Evolutionary conservation across 2,888 invertebrate genomes (phyloP).

Genomic region (Hydroisotoma schaefferi): DNA sequence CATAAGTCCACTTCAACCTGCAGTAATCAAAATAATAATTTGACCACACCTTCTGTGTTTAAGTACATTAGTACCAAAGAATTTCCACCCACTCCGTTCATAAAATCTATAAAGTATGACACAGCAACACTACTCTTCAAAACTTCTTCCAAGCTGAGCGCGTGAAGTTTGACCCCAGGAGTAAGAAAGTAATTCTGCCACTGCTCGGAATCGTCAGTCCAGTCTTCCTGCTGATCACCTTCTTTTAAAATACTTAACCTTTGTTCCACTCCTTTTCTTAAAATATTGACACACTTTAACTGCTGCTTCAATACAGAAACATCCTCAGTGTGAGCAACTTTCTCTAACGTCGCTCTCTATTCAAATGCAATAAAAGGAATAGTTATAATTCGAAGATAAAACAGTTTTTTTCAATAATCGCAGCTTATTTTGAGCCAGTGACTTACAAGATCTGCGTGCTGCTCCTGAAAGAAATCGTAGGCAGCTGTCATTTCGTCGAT

Average conservation of each 20-base stretch:
- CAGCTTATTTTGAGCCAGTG: not conserved
- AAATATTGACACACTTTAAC: conserved; percentile 75
- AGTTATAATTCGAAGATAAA: not conserved
- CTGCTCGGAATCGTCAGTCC: conserved; percentile 49
- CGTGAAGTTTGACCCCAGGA: conserved; percentile 58
- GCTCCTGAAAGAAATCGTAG: conserved; percentile 61
- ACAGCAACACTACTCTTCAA: conserved; percentile 73
- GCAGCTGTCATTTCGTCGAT: conserved; percentile 79
- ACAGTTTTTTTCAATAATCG: not conserved
- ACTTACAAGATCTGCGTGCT: conserved; percentile 37
- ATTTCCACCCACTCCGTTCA: conserved; percentile 66
- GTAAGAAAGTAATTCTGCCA: conserved; percentile 50
- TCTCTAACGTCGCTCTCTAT: not conserved
- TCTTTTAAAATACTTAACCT: conserved; percentile 56
- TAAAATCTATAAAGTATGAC: conserved; percentile 72
- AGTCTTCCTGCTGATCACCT: conserved; percentile 53
- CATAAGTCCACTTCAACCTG: not conserved
- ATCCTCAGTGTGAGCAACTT: conserved; percentile 60
- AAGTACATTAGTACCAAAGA: conserved; percentile 72
- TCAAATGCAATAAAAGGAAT: not conserved
- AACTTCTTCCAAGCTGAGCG: conserved; percentile 67
- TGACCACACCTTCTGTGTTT: conserved; percentile 57
- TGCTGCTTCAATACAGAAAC: conserved; percentile 79
- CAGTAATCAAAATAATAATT: too few species aligned
- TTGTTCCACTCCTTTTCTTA: conserved; percentile 71